These are phyloP conservation scores for Pungitius pungitius DNA, from an alignment of 2,113 vertebrate genomes.

Conservation along the genomic window DNA sequence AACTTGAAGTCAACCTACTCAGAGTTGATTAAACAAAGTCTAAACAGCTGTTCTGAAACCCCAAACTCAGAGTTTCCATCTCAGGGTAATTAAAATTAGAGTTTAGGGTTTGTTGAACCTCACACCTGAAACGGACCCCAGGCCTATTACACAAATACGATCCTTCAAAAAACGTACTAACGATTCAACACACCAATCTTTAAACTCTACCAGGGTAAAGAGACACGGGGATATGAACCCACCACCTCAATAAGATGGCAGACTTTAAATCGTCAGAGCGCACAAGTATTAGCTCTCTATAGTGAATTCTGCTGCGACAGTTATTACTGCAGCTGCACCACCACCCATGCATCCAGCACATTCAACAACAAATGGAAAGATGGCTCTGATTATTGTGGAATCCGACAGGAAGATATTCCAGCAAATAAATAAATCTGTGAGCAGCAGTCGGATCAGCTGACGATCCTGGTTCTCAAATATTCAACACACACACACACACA, in stretches of 20 bases:
- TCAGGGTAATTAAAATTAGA: no score
- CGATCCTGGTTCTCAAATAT: not conserved
- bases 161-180: not conserved
- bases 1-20: no score
- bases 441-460: constrained; percentile 17
- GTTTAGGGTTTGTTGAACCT: no score
- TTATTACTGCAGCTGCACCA: not conserved
- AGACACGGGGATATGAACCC: not conserved
- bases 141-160: not conserved
- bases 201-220: not conserved
- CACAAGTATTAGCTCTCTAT: not conserved
- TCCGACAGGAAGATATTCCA: not conserved
- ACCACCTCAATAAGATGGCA: not conserved
- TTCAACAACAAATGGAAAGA: constrained; percentile 2
- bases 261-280: not conserved
- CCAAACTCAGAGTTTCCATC: no score
- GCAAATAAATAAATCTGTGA: constrained; percentile 22
- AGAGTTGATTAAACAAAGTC: no score
- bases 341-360: not conserved
- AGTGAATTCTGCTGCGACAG: not conserved
- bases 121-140: no score
- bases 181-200: not conserved
- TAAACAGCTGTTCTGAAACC: no score
- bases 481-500: not conserved
- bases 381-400: not conserved